These are phyloP conservation scores for Gnatocerus cornutus DNA, from an alignment of 2,888 invertebrate species.

Conservation along the genomic window DNA sequence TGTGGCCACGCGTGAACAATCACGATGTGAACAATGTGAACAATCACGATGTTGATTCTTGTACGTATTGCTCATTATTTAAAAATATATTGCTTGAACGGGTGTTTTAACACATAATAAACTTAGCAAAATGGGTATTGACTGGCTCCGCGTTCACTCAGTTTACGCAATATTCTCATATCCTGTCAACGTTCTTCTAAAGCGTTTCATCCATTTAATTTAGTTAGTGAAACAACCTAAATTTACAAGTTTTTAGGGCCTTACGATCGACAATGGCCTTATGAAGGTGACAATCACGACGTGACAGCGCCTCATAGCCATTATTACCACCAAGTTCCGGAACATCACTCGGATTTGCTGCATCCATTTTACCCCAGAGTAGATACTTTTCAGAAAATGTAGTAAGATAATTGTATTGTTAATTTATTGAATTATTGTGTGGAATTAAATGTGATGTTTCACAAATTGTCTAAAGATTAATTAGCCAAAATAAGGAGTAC, in stretches of 20 bases:
- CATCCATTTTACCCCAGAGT: constrained; percentile 27
- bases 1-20: constrained; percentile 4
- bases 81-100: background rate
- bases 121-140: background rate
- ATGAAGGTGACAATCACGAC: constrained; percentile 52
- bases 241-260: constrained; percentile 62
- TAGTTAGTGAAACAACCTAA: constrained; percentile 14
- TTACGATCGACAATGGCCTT: constrained; percentile 65
- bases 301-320: constrained; percentile 2
- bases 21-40: background rate
- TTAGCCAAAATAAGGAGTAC: no score
- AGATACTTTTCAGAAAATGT: constrained; percentile 5
- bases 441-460: no score
- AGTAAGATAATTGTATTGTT: constrained; percentile 1
- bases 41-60: background rate
- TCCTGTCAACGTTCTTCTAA: constrained; percentile 37
- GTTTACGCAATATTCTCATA: constrained; percentile 23
- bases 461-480: no score
- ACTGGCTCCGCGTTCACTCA: constrained; percentile 9
- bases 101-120: constrained; percentile 2
- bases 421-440: constrained; percentile 6
- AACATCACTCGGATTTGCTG: constrained; percentile 37
- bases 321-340: constrained; percentile 34
- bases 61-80: constrained; percentile 24
- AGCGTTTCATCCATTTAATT: constrained; percentile 12